These are phyloP conservation scores for Pteria penguin DNA, from an alignment of 2,888 invertebrate species.

Conservation along the genomic window DNA sequence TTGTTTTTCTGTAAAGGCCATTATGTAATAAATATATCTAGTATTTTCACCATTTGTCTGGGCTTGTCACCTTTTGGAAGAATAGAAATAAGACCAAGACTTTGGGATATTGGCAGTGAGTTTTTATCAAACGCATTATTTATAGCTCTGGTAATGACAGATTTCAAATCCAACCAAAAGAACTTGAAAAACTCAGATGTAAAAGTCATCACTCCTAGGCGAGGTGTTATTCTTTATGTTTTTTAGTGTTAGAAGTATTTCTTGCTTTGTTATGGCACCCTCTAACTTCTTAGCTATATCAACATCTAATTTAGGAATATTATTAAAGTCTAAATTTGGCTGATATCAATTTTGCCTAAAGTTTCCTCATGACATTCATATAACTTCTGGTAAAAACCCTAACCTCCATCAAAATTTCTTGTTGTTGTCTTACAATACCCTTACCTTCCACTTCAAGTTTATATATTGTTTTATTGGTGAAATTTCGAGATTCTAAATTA, in stretches of 20 bases:
- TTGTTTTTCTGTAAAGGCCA: conserved; percentile 6
- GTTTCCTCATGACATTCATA: no score
- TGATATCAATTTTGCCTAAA: no score
- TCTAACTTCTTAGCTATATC: no score
- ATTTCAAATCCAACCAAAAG: conserved; percentile 10
- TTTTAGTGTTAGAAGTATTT: no score
- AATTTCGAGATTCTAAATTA: background rate
- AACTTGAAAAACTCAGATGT: conserved; percentile 22
- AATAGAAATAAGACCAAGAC: conserved; percentile 13
- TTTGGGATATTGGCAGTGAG: background rate
- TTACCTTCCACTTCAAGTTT: background rate
- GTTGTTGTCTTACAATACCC: background rate
- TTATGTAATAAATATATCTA: conserved; percentile 12
- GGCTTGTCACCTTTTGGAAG: conserved; percentile 12
- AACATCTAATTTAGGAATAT: no score
- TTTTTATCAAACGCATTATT: conserved; percentile 1
- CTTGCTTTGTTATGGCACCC: no score
- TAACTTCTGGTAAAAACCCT: background rate
- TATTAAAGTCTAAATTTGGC: no score
- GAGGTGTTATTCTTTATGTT: conserved; percentile 19
- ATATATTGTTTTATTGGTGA: background rate
- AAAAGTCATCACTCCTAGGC: conserved; percentile 19
- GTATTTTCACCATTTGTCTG: conserved; percentile 16
- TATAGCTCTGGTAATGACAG: background rate
- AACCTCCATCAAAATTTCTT: background rate